A percentile compares a stretch with the other conserved stretches of the same genome.
phyloP scores from a whole-genome alignment of 2,113 vertebrate genomes.

The Sylvia atricapilla region DNA sequence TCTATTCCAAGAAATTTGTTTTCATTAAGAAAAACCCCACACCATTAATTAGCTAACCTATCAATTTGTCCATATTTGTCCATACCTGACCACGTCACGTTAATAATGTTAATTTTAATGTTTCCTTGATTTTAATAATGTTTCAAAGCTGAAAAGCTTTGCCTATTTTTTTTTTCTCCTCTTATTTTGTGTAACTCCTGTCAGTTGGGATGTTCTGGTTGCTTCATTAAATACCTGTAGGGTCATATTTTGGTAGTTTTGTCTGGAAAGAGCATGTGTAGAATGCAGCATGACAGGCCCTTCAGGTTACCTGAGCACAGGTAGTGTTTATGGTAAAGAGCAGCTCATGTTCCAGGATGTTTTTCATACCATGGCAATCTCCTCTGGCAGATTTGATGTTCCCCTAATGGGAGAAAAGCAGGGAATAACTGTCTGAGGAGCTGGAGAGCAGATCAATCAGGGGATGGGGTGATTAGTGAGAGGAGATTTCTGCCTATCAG shows the following conservation, averaged over 20 bases:
- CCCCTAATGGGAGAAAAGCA: not conserved
- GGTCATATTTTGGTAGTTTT: slow-evolving; percentile 60
- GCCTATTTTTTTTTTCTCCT: not conserved
- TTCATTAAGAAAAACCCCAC: not conserved
- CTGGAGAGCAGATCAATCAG: not conserved
- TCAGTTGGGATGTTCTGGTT: slow-evolving; percentile 26
- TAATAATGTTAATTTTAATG: not conserved
- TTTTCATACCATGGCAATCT: slow-evolving; percentile 48
- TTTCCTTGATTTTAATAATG: not conserved
- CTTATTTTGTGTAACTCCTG: not conserved
- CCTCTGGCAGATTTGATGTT: not conserved
- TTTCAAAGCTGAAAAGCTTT: not conserved
- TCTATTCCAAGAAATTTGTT: not conserved
- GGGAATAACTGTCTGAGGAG: not conserved
- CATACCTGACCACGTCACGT: not conserved
- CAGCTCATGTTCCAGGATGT: slow-evolving; percentile 29
- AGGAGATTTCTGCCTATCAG: not conserved
- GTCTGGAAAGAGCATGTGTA: slow-evolving; percentile 55
- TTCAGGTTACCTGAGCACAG: slow-evolving; percentile 42
- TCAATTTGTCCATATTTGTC: not conserved
- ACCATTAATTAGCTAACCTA: not conserved
- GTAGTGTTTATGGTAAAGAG: slow-evolving; percentile 9
- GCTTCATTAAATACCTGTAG: slow-evolving; percentile 34
- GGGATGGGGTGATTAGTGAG: not conserved
- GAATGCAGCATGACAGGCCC: slow-evolving; percentile 42